Evolutionary conservation across 2,113 vertebrate species (phyloP), one percentile per base, ranked within the genome.

Genomic region (Ciconia stormi): DNA sequence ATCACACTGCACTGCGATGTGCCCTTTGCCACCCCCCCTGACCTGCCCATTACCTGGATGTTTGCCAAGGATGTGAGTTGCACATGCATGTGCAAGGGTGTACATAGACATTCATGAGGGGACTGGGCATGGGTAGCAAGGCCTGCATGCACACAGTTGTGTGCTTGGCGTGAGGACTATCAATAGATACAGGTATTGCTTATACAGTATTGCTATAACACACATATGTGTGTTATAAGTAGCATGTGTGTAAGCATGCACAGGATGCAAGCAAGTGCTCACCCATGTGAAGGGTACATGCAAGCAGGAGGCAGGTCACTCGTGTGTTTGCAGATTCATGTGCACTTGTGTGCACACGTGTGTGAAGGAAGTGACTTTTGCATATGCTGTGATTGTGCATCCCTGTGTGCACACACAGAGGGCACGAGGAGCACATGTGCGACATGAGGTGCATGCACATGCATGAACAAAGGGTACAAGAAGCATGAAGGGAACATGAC

Each of bases 1-100:
- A 6, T 91, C 7, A 78, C 80, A 2, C 77, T 97, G 91, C 36
- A 1, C 55, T 97, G 96, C 8, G 4, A 1, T 0, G 80, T 90
- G 55, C 83, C 94, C 19, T 95, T 96, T 13, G 10, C 13, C 13
- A 6, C 11, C 32, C 63, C 50, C 1, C 0, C 6, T 0, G 5
- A 71, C 59, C 5, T 62, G 63, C 42, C 80, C 0, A 0, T 95
- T 18, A 58, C 82, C 14, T 97, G 95, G 96, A 83, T 95, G 93
- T 92, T 95, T 62, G 95, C 29, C 83, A 94, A 89, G 2, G 79
- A 90, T 7, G 94, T 97, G 72, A 96, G 96, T 95, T 5, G 18
- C 44, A 40, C 2, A 0, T 11, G 38, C 5, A 5, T 1, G 2
- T 40, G 53, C 65, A 22, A 10, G 62, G 53, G 13, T 26, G 42